A percentile compares a stretch with the other conserved stretches of the same genome.
These are phyloP conservation scores for Drosophila bocki DNA, from an alignment of 1,140 invertebrate species.

Conservation along the genomic window DNA sequence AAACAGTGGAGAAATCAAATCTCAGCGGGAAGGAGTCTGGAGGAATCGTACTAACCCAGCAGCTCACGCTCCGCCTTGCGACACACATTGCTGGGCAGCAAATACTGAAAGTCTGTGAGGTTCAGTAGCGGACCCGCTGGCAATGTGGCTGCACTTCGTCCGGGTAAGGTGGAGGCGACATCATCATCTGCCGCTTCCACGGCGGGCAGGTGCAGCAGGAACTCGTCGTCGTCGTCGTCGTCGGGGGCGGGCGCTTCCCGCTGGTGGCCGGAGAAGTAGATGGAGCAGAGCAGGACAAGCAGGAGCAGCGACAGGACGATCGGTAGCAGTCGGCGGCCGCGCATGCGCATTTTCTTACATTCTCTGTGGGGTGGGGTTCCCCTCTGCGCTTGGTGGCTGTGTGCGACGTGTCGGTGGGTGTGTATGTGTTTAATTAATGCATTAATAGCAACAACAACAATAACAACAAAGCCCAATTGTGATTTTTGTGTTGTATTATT, in stretches of 20 bases:
- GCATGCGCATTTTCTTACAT: conserved; percentile 77
- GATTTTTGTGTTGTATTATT: conserved; percentile 7
- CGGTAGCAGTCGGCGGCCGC: conserved; percentile 71
- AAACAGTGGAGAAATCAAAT: not conserved
- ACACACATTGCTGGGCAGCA: conserved; percentile 70
- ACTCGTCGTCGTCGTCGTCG: conserved; percentile 28
- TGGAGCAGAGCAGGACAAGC: conserved; percentile 62
- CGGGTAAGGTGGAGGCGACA: not conserved
- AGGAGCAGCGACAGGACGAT: conserved; percentile 65
- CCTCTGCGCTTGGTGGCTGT: conserved; percentile 18
- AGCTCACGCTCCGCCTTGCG: conserved; percentile 69
- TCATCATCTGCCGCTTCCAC: conserved; percentile 7
- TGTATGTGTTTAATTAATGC: not conserved
- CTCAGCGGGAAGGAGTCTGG: not conserved
- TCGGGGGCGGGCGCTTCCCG: conserved; percentile 19
- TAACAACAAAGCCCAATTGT: conserved; percentile 20
- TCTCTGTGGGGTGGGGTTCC: conserved; percentile 38
- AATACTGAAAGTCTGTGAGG: conserved; percentile 67
- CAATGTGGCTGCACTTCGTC: not conserved
- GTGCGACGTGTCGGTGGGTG: conserved; percentile 6
- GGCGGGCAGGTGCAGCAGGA: conserved; percentile 52
- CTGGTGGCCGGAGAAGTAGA: conserved; percentile 61
- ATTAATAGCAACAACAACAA: conserved; percentile 1
- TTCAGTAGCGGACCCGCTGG: conserved; percentile 55
- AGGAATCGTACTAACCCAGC: conserved; percentile 49